These are phyloP conservation scores for Drosophila elegans DNA, from an alignment of 1,140 invertebrate genomes.

Conservation along the genomic window DNA sequence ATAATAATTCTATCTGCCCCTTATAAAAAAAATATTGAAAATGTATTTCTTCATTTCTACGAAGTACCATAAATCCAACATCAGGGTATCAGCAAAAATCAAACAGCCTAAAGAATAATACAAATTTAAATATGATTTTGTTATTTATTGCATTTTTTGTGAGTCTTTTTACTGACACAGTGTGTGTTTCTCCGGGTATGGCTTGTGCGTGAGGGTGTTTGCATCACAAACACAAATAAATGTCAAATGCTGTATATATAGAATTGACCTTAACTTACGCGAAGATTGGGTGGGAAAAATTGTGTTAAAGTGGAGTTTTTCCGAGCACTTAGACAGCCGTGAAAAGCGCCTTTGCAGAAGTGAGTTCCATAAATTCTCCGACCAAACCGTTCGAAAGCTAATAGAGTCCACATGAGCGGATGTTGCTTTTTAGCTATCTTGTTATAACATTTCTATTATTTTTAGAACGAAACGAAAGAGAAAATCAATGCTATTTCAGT, in stretches of 20 bases:
- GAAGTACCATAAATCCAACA: no score
- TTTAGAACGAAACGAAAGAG: constrained; percentile 55
- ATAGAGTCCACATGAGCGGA: constrained; percentile 63
- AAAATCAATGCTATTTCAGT: constrained; percentile 63
- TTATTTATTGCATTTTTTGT: constrained; percentile 48
- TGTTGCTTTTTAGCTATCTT: constrained; percentile 24
- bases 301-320: constrained; percentile 33
- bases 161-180: not conserved
- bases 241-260: constrained; percentile 58
- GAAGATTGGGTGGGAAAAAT: constrained; percentile 2
- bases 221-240: constrained; percentile 37
- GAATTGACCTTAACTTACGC: constrained; percentile 41
- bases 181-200: constrained; percentile 3
- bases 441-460: constrained; percentile 38
- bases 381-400: constrained; percentile 40
- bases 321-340: constrained; percentile 44
- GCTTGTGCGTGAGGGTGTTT: constrained; percentile 14
- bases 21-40: not conserved
- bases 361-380: constrained; percentile 55
- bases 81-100: constrained; percentile 2
- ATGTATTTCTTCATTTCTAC: not conserved
- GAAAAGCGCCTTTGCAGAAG: not conserved
- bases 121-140: constrained; percentile 47
- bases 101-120: constrained; percentile 30
- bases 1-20: no score